These are phyloP conservation scores for Leptinotarsa haldemani DNA, from an alignment of 2,888 invertebrate species.

Conservation along the genomic window DNA sequence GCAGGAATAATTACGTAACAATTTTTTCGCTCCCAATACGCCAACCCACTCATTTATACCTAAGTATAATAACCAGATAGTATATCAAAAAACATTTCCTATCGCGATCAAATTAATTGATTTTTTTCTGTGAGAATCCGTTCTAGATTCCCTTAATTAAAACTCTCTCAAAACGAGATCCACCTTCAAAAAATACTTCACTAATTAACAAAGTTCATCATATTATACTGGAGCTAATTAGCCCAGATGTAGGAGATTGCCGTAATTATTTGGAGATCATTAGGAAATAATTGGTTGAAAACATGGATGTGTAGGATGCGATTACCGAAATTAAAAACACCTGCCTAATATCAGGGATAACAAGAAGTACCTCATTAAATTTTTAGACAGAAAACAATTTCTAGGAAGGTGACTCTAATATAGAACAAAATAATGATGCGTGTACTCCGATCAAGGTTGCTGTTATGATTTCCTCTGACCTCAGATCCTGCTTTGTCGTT, in stretches of 20 bases:
- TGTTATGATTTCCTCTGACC: conserved; percentile 9
- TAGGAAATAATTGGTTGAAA: conserved; percentile 54
- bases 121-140: background rate
- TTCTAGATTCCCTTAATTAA: conserved; percentile 11
- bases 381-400: conserved; percentile 21
- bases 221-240: conserved; percentile 48
- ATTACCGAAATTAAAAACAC: conserved; percentile 51
- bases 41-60: background rate
- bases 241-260: conserved; percentile 47
- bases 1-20: too few relatives aligned
- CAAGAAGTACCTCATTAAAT: conserved; percentile 35
- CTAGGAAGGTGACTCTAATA: background rate
- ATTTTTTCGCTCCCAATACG: background rate
- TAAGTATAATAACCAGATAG: background rate
- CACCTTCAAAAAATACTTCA: conserved; percentile 39
- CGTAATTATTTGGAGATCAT: conserved; percentile 51
- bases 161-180: conserved; percentile 39
- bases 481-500: background rate
- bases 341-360: conserved; percentile 47
- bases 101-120: conserved; percentile 6
- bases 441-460: conserved; percentile 7
- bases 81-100: conserved; percentile 1
- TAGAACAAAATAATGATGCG: conserved; percentile 12
- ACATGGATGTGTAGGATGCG: conserved; percentile 47
- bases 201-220: conserved; percentile 48